A percentile compares a stretch with the other conserved stretches of the same genome.
Conservation (phyloP, 2,888 invertebrate species). For the Graphium colonna region DNA sequence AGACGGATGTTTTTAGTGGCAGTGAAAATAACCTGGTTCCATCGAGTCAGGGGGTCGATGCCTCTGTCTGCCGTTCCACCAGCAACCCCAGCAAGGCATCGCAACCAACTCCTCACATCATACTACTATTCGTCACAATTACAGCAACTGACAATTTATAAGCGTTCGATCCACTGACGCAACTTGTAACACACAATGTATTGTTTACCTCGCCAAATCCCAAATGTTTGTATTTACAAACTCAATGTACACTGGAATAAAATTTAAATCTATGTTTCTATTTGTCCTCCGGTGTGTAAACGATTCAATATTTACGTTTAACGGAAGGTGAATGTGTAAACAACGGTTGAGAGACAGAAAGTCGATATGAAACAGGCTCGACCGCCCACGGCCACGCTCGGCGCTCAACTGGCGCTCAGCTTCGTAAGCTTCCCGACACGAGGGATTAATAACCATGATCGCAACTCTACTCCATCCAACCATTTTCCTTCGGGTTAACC, state of each 20-base stretch:
- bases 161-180: not conserved
- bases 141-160: not conserved
- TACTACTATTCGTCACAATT: conserved; percentile 4
- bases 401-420: conserved; percentile 44
- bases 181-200: not conserved
- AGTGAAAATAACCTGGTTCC: conserved; percentile 50
- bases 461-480: not conserved
- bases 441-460: conserved; percentile 18
- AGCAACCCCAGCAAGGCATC: conserved; percentile 76
- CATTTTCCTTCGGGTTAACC: too few relatives aligned
- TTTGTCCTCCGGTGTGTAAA: too few relatives aligned
- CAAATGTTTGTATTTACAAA: too few relatives aligned
- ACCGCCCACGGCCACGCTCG: conserved; percentile 53
- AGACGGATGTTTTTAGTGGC: not conserved
- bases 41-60: conserved; percentile 67
- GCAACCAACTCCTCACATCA: conserved; percentile 26
- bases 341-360: conserved; percentile 34
- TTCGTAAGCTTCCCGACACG: conserved; percentile 52
- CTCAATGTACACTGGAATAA: too few relatives aligned
- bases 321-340: conserved; percentile 7
- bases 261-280: too few relatives aligned
- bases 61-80: conserved; percentile 75
- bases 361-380: conserved; percentile 37
- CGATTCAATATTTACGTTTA: not conserved
- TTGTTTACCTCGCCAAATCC: not conserved